These are phyloP conservation scores for Agrypnia vestita DNA, from an alignment of 1,140 invertebrate species.

Conservation along the genomic window DNA sequence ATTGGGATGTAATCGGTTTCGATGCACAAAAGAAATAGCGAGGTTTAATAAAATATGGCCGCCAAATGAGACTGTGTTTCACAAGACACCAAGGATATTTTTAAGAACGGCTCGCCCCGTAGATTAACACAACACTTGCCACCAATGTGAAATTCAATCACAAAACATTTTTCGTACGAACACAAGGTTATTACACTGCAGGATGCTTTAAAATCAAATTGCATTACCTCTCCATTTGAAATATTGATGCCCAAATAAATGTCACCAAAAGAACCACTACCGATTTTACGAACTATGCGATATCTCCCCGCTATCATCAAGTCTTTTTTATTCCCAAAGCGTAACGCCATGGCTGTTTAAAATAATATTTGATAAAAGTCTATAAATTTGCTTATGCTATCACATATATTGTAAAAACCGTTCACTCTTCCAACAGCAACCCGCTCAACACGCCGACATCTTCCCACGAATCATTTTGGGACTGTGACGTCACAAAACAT, in stretches of 20 bases:
- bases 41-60: conserved; percentile 47
- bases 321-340: conserved; percentile 68
- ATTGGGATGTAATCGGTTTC: conserved; percentile 22
- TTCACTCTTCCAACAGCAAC: conserved; percentile 47
- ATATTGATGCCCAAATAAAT: conserved; percentile 98
- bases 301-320: conserved; percentile 94
- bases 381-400: conserved; percentile 48
- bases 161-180: conserved; percentile 36
- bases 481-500: conserved; percentile 49
- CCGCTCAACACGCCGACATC: conserved; percentile 55
- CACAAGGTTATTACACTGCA: conserved; percentile 17
- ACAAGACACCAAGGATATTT: conserved; percentile 47
- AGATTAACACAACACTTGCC: conserved; percentile 19
- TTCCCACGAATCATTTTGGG: conserved; percentile 49
- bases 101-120: conserved; percentile 16
- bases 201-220: conserved; percentile 37
- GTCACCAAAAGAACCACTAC: conserved; percentile 98
- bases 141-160: conserved; percentile 5
- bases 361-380: conserved; percentile 48
- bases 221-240: conserved; percentile 91
- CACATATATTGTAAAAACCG: conserved; percentile 51
- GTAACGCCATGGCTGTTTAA: conserved; percentile 56
- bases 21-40: conserved; percentile 39
- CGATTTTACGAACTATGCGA: conserved; percentile 96
- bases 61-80: conserved; percentile 47